Base-by-base conservation (phyloP, 2,888 invertebrate species). In the Cephus spinipes region DNA sequence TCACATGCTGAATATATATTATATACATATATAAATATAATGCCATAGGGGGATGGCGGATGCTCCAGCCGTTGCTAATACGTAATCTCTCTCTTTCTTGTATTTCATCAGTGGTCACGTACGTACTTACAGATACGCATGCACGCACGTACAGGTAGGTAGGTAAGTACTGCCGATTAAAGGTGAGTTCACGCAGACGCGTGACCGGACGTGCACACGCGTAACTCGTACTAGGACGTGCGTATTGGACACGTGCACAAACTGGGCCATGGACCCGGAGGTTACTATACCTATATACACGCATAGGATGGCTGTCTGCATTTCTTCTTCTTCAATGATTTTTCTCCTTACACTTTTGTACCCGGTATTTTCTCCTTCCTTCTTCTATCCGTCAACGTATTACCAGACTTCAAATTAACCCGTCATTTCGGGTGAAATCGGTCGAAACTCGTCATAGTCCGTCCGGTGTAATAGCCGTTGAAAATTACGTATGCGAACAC, bases 251-350 rank as follows among this genome's bases (percentile, higher is more conserved):
- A 77, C 80, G 81, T 82, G 79, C 77, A 31, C 69, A 77, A 83
- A 83, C 80, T 83, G 82, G 83, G 82, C 81, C 83, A 82, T 79
- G 80, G 83, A 83, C 81, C 83, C 83, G 83, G 83, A 83, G 78
- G 76, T 76, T 55, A 55, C 23, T 23, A 55, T 55, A 23, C 9
- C 23, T 55, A 55, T 23, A 55, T 55, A 55, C 23, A 55, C 9
- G 55, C 55, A 55, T 0, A 55, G 23, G 55, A 55, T 23, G 55
- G 23, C 9, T 9, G 55, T 55, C 9, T 55, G 55, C 55, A 23
- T 55, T 23, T 55, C 23, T 23, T 55, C 23, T 23, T 55, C 55
- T 55, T 23, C 23, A 55, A 23, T 55, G 23, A 55, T 23, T 23
- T 55, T 55, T 55, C 9, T 23, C 23, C 55, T 9, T 23, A 23